Evolutionary conservation across 2,888 invertebrate genomes (phyloP).

Genomic region (Caradrina kadenii): DNA sequence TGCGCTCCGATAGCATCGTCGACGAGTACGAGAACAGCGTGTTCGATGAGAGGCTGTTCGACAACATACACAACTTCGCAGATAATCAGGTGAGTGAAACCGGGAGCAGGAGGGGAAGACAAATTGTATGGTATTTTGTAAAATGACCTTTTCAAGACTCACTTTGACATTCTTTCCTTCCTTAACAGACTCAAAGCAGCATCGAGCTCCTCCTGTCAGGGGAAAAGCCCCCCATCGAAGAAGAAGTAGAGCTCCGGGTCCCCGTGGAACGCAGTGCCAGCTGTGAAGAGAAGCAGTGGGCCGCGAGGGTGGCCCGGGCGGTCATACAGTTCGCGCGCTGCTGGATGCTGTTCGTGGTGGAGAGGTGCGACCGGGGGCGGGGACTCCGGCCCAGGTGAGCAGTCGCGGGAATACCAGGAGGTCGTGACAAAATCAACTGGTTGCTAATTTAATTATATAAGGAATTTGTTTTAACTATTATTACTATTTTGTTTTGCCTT

Average conservation of each 20-base stretch:
- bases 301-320: constrained; percentile 77
- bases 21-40: constrained; percentile 77
- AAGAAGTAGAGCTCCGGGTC: constrained; percentile 41
- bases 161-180: too few species aligned
- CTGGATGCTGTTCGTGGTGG: constrained; percentile 97
- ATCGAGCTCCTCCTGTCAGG: constrained; percentile 70
- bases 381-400: constrained; percentile 92
- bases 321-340: constrained; percentile 90
- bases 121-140: too few species aligned
- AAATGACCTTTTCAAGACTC: too few species aligned
- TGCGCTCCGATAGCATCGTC: constrained; percentile 79
- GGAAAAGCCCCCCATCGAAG: constrained; percentile 37
- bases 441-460: too few species aligned
- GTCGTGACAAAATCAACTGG: too few species aligned
- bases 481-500: too few species aligned
- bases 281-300: constrained; percentile 74
- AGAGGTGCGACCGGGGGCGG: constrained; percentile 95
- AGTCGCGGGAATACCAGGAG: too few species aligned
- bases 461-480: too few species aligned
- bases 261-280: constrained; percentile 38
- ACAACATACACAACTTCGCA: constrained; percentile 68
- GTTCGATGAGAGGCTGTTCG: constrained; percentile 76
- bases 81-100: constrained; percentile 69
- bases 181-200: constrained; percentile 70
- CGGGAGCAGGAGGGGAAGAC: too few species aligned